These are phyloP conservation scores for Pseudeuparius sepicola DNA, from an alignment of 2,888 invertebrate genomes.

Conservation along the genomic window DNA sequence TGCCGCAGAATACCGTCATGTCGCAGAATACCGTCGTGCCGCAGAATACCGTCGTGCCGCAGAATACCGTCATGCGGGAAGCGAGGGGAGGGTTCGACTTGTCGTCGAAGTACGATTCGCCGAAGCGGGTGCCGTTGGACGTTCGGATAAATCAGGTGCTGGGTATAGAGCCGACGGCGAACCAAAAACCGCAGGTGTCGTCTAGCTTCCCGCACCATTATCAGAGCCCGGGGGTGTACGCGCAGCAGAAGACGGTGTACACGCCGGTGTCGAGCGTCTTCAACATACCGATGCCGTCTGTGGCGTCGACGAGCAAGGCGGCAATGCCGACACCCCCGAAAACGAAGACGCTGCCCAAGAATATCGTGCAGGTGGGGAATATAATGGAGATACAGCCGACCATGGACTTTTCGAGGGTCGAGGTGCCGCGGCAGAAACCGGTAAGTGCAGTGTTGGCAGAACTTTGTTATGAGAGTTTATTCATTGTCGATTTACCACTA, in stretches of 20 bases:
- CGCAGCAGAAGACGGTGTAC: constrained; percentile 2
- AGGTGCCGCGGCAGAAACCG: too few relatives aligned
- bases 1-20: too few relatives aligned
- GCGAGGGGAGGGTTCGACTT: too few relatives aligned
- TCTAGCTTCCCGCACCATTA: constrained; percentile 1
- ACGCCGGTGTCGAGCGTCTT: too few relatives aligned
- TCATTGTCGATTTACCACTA: too few relatives aligned
- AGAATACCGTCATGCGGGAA: too few relatives aligned
- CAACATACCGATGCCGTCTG: neutral
- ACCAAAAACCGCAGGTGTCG: constrained; percentile 5
- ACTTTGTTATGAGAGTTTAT: too few relatives aligned
- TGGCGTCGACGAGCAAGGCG: neutral
- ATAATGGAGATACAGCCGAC: constrained; percentile 51
- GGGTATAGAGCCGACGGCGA: constrained; percentile 45
- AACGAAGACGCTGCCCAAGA: constrained; percentile 11
- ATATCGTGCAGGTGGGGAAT: constrained; percentile 47
- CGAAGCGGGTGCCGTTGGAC: constrained; percentile 49
- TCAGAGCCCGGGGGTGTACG: constrained; percentile 2
- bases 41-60: too few relatives aligned
- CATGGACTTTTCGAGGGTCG: too few relatives aligned
- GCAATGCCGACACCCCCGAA: constrained; percentile 14
- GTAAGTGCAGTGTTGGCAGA: too few relatives aligned
- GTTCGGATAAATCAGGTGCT: constrained; percentile 50
- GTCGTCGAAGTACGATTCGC: constrained; percentile 36
- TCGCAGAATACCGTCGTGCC: too few relatives aligned